Evolutionary conservation across 37 sponge, comb jelly and placozoan species (phyloP).

Genomic region (Corticium candelabrum): DNA sequence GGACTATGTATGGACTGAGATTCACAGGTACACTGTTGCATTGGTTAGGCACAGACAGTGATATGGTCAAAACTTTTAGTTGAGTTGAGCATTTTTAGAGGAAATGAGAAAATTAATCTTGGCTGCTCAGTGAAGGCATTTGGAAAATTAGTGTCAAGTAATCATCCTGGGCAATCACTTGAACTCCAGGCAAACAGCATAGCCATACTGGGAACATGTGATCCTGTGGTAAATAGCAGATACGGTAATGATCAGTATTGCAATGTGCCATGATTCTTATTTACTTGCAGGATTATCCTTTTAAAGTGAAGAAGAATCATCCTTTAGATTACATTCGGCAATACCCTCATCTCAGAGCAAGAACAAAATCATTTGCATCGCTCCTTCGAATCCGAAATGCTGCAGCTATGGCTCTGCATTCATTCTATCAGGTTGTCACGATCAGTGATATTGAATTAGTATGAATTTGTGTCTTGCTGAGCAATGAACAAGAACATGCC

Average conservation of each 20-base stretch:
- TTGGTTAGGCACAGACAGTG: too few relatives aligned
- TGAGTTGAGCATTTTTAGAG: too few relatives aligned
- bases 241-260: not conserved
- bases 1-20: too few relatives aligned
- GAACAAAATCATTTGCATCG: slow-evolving; percentile 46
- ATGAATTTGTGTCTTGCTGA: too few relatives aligned
- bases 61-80: too few relatives aligned
- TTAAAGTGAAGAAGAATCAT: slow-evolving; percentile 38
- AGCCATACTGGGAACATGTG: slow-evolving; percentile 41
- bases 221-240: slow-evolving; percentile 24
- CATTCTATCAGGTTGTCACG: slow-evolving; percentile 38
- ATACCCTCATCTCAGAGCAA: slow-evolving; percentile 66
- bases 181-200: slow-evolving; percentile 29
- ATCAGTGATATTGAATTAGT: not conserved
- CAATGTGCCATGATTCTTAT: not conserved
- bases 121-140: slow-evolving; percentile 23
- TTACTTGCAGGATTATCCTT: slow-evolving; percentile 44
- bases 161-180: slow-evolving; percentile 27
- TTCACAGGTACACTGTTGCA: too few relatives aligned
- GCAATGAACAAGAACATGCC: too few relatives aligned
- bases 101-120: too few relatives aligned
- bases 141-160: slow-evolving; percentile 30
- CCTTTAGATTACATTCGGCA: slow-evolving; percentile 60
- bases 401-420: slow-evolving; percentile 54
- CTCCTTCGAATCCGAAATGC: slow-evolving; percentile 51